Percentiles rank a stretch among this genome's conserved stretches.
These are phyloP conservation scores for Psylliodes chrysocephalus DNA, from an alignment of 2,888 invertebrate genomes.

Conservation along the genomic window DNA sequence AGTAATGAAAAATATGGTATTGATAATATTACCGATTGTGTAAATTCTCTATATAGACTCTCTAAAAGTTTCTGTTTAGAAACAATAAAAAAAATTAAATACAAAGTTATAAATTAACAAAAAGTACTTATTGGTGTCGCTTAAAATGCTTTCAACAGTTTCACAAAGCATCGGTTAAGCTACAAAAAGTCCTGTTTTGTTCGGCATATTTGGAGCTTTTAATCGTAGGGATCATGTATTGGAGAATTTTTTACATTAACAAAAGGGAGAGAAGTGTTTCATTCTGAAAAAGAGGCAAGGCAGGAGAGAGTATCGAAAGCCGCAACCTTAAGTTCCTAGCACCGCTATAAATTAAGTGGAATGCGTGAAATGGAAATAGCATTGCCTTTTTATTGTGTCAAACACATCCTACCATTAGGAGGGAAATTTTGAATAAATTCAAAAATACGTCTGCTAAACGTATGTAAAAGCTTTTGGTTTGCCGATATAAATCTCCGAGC, in stretches of 20 bases:
- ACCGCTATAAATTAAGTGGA: conserved; percentile 26
- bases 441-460: conserved; percentile 36
- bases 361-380: conserved; percentile 33
- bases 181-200: too few relatives aligned
- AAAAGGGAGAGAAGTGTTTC: conserved; percentile 15
- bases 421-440: conserved; percentile 39
- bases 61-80: too few relatives aligned
- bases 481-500: conserved; percentile 40
- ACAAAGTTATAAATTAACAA: too few relatives aligned
- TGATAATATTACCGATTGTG: too few relatives aligned
- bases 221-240: neutral
- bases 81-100: too few relatives aligned
- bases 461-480: conserved; percentile 44
- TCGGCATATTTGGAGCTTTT: neutral
- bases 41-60: too few relatives aligned
- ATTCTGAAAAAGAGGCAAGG: neutral
- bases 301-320: conserved; percentile 9
- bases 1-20: too few relatives aligned
- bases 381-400: conserved; percentile 35
- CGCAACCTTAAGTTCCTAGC: conserved; percentile 20
- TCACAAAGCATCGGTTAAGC: too few relatives aligned
- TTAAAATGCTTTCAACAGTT: too few relatives aligned
- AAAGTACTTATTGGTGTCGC: too few relatives aligned
- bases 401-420: conserved; percentile 32
- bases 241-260: neutral